A percentile compares a stretch with the other conserved stretches of the same genome.
Conservation (phyloP, 2,888 invertebrate species). For the Harpalus rubripes region DNA sequence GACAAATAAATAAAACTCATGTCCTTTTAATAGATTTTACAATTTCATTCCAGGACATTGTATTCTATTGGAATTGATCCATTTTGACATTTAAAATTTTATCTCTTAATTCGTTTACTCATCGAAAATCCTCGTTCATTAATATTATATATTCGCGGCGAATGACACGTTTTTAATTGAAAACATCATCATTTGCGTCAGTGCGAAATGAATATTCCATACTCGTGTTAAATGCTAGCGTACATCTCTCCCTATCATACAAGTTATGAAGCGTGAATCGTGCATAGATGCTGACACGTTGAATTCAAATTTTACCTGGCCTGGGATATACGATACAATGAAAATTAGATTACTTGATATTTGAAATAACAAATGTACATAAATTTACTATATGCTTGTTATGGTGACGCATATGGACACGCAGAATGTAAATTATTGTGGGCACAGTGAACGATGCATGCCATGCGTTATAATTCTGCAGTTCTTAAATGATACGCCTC, state of each 20-base stretch:
- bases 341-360: neutral
- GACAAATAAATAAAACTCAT: constrained; percentile 45
- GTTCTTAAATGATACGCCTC: too few species aligned
- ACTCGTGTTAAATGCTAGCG: constrained; percentile 39
- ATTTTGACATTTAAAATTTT: constrained; percentile 52
- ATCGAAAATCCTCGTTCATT: constrained; percentile 58
- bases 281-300: neutral
- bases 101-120: constrained; percentile 57
- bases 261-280: neutral
- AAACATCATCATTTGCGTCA: constrained; percentile 52
- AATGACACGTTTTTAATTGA: constrained; percentile 58
- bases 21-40: constrained; percentile 47
- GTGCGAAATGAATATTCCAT: constrained; percentile 43
- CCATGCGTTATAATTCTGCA: too few species aligned
- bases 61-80: constrained; percentile 30
- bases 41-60: constrained; percentile 38
- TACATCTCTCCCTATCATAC: neutral
- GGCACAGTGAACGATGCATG: too few species aligned
- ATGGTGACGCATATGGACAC: too few species aligned
- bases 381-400: neutral
- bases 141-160: constrained; percentile 55
- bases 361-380: neutral
- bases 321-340: neutral
- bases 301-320: neutral
- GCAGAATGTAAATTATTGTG: too few species aligned